Conservation (phyloP, 2,888 invertebrate species). For the Lasioglossum calceatum region DNA sequence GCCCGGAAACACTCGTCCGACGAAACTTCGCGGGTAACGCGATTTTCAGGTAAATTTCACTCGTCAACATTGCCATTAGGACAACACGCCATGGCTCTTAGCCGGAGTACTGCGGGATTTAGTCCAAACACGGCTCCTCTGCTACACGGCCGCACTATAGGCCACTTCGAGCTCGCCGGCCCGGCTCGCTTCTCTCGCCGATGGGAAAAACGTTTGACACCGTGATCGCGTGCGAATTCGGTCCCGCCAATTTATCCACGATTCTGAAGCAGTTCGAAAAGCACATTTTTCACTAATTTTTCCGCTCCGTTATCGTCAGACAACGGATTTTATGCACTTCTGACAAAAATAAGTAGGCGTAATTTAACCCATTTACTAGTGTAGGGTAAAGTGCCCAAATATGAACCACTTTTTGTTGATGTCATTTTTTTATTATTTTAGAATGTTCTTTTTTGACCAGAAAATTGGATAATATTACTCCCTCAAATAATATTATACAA, state of each 20-base stretch:
- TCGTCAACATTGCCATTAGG: slow-evolving; percentile 77
- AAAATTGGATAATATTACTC: no score
- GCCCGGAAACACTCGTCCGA: slow-evolving; percentile 59
- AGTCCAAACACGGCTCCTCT: slow-evolving; percentile 56
- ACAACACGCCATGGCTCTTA: slow-evolving; percentile 79
- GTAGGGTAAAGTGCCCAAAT: no score
- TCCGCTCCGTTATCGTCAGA: no score
- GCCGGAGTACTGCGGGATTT: slow-evolving; percentile 61
- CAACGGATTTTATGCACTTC: no score
- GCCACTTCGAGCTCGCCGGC: slow-evolving; percentile 40
- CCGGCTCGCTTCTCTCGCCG: neutral
- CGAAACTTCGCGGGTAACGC: slow-evolving; percentile 72
- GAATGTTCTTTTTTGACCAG: no score
- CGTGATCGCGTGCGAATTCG: neutral
- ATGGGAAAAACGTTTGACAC: slow-evolving; percentile 30
- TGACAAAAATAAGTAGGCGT: no score
- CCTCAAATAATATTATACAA: no score
- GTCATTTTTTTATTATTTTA: no score
- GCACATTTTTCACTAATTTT: neutral
- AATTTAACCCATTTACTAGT: no score
- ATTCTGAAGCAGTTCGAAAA: neutral
- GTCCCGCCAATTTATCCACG: neutral
- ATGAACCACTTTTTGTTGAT: no score
- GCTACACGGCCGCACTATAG: slow-evolving; percentile 46
- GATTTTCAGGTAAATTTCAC: slow-evolving; percentile 76